Evolutionary conservation across 1,140 invertebrate genomes (phyloP).

Genomic region (Galendromus occidentalis): DNA sequence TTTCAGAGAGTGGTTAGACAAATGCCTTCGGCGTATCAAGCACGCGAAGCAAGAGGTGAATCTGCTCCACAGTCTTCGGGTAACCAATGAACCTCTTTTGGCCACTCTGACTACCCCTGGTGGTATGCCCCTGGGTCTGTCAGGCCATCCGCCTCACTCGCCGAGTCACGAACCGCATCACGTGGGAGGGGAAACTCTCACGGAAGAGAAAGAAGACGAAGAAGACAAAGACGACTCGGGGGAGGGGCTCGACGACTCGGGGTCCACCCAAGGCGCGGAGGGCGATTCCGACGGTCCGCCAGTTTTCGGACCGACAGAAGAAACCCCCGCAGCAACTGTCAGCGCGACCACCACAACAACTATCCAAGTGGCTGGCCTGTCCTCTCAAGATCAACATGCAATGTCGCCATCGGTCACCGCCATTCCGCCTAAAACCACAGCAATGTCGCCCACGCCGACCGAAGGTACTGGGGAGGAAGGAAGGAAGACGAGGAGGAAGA

Average conservation of each 20-base stretch:
- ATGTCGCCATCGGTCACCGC: neutral
- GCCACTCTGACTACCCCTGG: slow-evolving; percentile 24
- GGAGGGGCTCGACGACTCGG: too few relatives aligned
- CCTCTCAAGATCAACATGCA: slow-evolving; percentile 6
- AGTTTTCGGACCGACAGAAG: too few relatives aligned
- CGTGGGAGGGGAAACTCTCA: slow-evolving; percentile 42
- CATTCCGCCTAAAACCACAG: neutral
- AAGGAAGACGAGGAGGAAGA: too few relatives aligned
- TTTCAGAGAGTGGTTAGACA: slow-evolving; percentile 64
- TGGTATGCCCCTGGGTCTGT: slow-evolving; percentile 19
- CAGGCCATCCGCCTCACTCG: slow-evolving; percentile 16
- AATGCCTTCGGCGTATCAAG: slow-evolving; percentile 72
- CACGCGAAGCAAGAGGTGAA: slow-evolving; percentile 71
- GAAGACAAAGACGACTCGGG: slow-evolving; percentile 8
- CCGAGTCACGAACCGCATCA: slow-evolving; percentile 27
- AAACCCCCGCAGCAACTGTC: too few relatives aligned
- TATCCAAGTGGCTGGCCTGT: neutral
- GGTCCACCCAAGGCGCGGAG: too few relatives aligned
- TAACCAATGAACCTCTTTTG: slow-evolving; percentile 52
- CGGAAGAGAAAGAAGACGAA: neutral
- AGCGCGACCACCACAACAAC: too few relatives aligned
- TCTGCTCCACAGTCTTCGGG: slow-evolving; percentile 64
- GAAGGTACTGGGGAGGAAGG: neutral
- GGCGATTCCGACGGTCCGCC: too few relatives aligned
- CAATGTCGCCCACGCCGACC: neutral